phyloP scores from a whole-genome alignment of 2,888 invertebrate species.

The Orgyia antiqua region DNA sequence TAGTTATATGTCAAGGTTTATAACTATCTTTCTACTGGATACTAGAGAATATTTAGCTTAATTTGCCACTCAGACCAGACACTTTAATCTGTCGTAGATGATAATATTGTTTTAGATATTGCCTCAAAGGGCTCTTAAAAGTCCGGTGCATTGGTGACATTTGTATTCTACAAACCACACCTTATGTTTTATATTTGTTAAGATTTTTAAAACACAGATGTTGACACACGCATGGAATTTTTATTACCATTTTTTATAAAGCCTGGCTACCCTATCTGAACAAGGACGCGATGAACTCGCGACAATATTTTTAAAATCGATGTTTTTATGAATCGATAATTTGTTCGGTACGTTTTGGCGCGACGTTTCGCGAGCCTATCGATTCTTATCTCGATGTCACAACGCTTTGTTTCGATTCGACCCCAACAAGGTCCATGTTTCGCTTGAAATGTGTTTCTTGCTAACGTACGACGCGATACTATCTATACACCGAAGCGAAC shows the following conservation, averaged over 20 bases:
- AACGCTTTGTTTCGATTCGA: conserved; percentile 75
- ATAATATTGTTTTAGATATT: too few species aligned
- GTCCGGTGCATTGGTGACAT: too few species aligned
- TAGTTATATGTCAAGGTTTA: too few species aligned
- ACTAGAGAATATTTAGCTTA: too few species aligned
- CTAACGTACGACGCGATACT: conserved; percentile 70
- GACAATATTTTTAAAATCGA: conserved; percentile 73
- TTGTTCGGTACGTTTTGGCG: conserved; percentile 73
- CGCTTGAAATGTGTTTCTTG: conserved; percentile 76
- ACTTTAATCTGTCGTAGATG: too few species aligned
- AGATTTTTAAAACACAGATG: too few species aligned
- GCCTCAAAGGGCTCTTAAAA: too few species aligned
- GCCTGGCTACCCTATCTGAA: conserved; percentile 58
- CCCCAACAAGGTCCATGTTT: conserved; percentile 69
- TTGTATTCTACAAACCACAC: too few species aligned
- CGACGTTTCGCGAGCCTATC: conserved; percentile 71
- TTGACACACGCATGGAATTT: conserved; percentile 20
- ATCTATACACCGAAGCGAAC: conserved; percentile 55
- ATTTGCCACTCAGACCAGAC: too few species aligned
- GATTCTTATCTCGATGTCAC: conserved; percentile 72
- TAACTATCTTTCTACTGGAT: too few species aligned
- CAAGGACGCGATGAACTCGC: conserved; percentile 64
- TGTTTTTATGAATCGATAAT: conserved; percentile 79
- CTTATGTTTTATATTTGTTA: too few species aligned
- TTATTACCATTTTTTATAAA: too few species aligned